A percentile compares a stretch with the other conserved stretches of the same genome.
These are phyloP conservation scores for Simalia tracyae DNA, from an alignment of 2,797 vertebrate species.

Conservation along the genomic window DNA sequence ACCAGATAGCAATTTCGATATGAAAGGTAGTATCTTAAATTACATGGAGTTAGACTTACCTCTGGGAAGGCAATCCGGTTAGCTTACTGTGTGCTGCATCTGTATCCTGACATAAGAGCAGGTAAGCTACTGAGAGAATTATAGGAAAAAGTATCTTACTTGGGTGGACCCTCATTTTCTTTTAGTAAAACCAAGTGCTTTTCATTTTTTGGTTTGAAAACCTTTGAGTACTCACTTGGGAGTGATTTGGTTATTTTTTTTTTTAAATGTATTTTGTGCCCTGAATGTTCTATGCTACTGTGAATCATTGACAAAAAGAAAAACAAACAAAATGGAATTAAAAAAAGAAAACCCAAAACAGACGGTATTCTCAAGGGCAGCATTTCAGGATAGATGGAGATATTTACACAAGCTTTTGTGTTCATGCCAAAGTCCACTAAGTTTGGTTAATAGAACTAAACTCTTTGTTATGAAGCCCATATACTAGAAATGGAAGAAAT, in stretches of 20 bases:
- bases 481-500: constrained; percentile 13
- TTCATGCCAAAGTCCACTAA: constrained; percentile 48
- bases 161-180: constrained; percentile 40
- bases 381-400: constrained; percentile 53
- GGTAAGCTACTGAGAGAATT: constrained; percentile 43
- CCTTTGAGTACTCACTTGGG: not conserved
- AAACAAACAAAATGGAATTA: not conserved
- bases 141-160: constrained; percentile 54
- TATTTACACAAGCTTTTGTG: constrained; percentile 41
- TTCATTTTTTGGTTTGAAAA: constrained; percentile 23
- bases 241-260: not conserved
- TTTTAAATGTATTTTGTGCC: not conserved
- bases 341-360: not conserved
- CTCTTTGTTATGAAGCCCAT: constrained; percentile 44
- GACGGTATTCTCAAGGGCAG: constrained; percentile 44
- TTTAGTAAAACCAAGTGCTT: constrained; percentile 41
- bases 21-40: constrained; percentile 26
- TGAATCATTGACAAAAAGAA: constrained; percentile 69
- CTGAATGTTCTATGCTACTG: fast-evolving
- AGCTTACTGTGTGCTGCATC: constrained; percentile 27
- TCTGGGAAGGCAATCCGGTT: constrained; percentile 27
- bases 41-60: constrained; percentile 60
- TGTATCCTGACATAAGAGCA: not conserved
- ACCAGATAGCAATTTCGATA: not conserved
- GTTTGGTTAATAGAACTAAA: constrained; percentile 5